Percentiles rank a stretch among this genome's conserved stretches.
These are phyloP conservation scores for Netelia virgata DNA, from an alignment of 2,888 invertebrate species.

Conservation along the genomic window DNA sequence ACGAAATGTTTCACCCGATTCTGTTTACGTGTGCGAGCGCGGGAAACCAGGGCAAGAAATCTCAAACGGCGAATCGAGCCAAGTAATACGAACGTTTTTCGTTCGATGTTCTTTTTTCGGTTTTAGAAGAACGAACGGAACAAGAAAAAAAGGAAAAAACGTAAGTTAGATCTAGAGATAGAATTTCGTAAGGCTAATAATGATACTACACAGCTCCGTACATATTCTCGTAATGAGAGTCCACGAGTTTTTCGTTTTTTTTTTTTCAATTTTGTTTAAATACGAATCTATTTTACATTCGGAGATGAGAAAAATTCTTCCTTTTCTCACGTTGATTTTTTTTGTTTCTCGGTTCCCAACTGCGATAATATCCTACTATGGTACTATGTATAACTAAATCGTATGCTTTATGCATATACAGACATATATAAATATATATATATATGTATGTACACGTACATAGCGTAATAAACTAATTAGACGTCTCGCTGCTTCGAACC, in stretches of 20 bases:
- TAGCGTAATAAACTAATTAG: conserved; percentile 44
- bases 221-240: conserved; percentile 30
- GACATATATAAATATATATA: conserved; percentile 6
- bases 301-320: background rate
- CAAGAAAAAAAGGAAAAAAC: background rate
- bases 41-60: too few relatives aligned
- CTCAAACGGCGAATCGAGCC: background rate
- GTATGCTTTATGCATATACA: conserved; percentile 2
- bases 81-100: background rate
- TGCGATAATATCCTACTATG: conserved; percentile 3
- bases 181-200: conserved; percentile 34
- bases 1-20: background rate
- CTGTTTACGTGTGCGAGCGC: too few relatives aligned
- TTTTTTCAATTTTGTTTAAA: background rate
- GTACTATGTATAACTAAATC: conserved; percentile 5
- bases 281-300: conserved; percentile 6
- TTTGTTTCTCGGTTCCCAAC: background rate
- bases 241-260: conserved; percentile 16
- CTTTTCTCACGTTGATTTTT: background rate
- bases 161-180: conserved; percentile 35
- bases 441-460: conserved; percentile 19
- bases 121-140: background rate
- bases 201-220: conserved; percentile 25
- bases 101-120: background rate
- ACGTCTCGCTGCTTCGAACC: conserved; percentile 51